phyloP scores from a whole-genome alignment of 2,113 vertebrate genomes.

The Lethenteron reissneri region DNA sequence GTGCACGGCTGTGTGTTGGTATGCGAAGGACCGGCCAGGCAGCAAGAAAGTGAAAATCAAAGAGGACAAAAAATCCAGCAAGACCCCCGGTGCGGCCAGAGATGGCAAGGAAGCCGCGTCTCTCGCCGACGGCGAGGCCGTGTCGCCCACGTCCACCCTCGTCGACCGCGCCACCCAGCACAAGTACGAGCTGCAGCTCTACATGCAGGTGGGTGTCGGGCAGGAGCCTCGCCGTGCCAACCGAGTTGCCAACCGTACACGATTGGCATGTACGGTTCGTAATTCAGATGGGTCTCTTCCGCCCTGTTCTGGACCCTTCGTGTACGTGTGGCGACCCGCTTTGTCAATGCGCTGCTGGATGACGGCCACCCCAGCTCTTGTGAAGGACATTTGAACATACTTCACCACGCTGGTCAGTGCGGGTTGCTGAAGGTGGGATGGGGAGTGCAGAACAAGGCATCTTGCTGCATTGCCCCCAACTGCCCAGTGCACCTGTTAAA shows the following conservation, averaged over 20 bases:
- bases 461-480: too few species aligned
- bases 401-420: too few species aligned
- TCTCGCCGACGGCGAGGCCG: not conserved
- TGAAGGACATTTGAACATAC: too few species aligned
- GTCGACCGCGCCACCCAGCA: constrained; percentile 18
- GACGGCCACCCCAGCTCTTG: too few species aligned
- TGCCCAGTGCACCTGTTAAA: too few species aligned
- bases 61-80: constrained; percentile 18
- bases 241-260: not conserved
- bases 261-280: not conserved
- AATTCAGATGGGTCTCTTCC: too few species aligned
- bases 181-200: constrained; percentile 23
- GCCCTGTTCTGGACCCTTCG: not conserved
- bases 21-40: constrained; percentile 18
- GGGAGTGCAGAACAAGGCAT: too few species aligned
- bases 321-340: not conserved
- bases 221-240: not conserved
- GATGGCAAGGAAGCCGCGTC: constrained; percentile 12
- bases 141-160: not conserved
- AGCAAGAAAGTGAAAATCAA: constrained; percentile 24
- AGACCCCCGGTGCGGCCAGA: not conserved
- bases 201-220: constrained; percentile 21
- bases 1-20: not conserved
- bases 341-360: not conserved
- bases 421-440: too few species aligned